Evolutionary conservation across 1,140 invertebrate genomes (phyloP), one percentile per base, ranked within the genome.

Genomic region (Fopius arisanus): DNA sequence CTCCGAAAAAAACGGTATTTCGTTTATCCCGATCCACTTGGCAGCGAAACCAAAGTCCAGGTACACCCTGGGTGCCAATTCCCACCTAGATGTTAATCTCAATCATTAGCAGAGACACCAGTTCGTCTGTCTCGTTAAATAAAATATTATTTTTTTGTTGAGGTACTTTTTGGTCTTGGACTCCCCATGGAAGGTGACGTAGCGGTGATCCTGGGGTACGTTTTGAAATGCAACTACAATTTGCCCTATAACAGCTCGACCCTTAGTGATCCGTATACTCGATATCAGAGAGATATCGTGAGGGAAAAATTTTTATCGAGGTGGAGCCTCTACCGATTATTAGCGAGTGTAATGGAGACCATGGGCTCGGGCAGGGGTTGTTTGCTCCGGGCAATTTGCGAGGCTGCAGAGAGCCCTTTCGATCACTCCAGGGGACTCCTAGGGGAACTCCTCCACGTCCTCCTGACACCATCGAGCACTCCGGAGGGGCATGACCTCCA

Each of bases 371-470:
- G 92, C 0, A 89, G 90, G 73, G 88, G 89, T 70, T 94, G 93
- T 84, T 86, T 94, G 33, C 85, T 93, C n/a, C 89, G 92, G 78
- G 91, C 92, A 67, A 91, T 94, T 76, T 94, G 93, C 79, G 93
- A 94, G 85, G 90, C 91, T 3, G 90, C 92, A 0, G 90, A 91
- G 78, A 89, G 89, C 43, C 92, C 92, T 33, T 91, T 94, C 73
- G 89, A 90, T 76, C 88, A 90, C 83, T 87, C 90, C 77, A 90
- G 90, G 77, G 92, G 92, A 29, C 87, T 94, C 72, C 84, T 93
- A 76, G 91, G 91, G 26, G 91, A 94, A 89, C 88, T 94, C 77
- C 84, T 93, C 33, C 91, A 92, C 83, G 90, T 92, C 75, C 80
- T 94, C 75, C 89, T 94, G 74, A 91, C 91, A 9, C 92, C 92